Percentiles rank a stretch among this genome's conserved stretches.
Evolutionary conservation across 2,888 invertebrate species (phyloP).

Genomic region (Agonum fuliginosum): DNA sequence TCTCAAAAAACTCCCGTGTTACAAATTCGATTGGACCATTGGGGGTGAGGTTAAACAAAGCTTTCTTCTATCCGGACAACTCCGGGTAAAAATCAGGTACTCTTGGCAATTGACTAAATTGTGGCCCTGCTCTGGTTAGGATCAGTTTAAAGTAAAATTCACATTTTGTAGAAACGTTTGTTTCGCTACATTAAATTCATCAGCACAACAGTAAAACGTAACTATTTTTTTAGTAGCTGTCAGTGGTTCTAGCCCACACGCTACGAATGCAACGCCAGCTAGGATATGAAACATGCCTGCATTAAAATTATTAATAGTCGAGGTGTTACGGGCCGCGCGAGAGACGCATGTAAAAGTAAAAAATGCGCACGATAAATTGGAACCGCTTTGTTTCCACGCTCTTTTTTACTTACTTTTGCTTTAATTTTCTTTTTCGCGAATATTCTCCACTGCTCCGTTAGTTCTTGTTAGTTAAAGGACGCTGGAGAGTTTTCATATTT

Average conservation of each 20-base stretch:
- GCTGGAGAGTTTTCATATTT: slow-evolving; percentile 11
- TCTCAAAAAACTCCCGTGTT: no score
- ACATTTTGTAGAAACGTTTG: no score
- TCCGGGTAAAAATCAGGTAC: no score
- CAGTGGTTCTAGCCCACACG: neutral
- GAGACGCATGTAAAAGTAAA: slow-evolving; percentile 24
- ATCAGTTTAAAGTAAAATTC: no score
- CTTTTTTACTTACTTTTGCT: slow-evolving; percentile 25
- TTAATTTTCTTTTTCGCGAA: slow-evolving; percentile 33
- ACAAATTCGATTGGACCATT: no score
- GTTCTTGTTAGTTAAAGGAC: slow-evolving; percentile 35
- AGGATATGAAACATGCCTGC: slow-evolving; percentile 34
- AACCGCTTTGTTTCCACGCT: slow-evolving; percentile 39
- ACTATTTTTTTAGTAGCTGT: slow-evolving; percentile 4
- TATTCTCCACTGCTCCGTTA: slow-evolving; percentile 2
- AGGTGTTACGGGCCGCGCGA: slow-evolving; percentile 2
- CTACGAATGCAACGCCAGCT: neutral
- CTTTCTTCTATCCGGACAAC: no score
- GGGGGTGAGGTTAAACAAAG: no score
- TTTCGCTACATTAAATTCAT: slow-evolving; percentile 28
- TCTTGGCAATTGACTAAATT: no score
- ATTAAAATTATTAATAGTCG: slow-evolving; percentile 41
- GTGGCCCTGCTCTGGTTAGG: no score
- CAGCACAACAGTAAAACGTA: slow-evolving; percentile 1
- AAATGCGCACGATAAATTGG: slow-evolving; percentile 49